These are phyloP conservation scores for Argopecten irradians DNA, from an alignment of 1,140 invertebrate genomes.

Conservation along the genomic window DNA sequence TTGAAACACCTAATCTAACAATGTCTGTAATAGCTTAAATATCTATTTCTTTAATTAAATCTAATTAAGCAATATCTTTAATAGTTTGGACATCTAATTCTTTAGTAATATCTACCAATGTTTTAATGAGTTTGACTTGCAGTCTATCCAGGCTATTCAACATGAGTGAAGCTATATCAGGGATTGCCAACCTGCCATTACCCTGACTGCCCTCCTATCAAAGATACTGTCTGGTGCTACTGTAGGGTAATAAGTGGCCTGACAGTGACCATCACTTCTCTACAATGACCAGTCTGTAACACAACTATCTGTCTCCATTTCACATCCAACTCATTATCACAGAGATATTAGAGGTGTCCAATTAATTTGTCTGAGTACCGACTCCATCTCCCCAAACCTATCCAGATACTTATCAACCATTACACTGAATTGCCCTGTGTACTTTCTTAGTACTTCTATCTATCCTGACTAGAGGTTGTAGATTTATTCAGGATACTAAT, in stretches of 20 bases:
- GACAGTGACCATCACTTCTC: not conserved
- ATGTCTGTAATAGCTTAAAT: not conserved
- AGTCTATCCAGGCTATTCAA: no score
- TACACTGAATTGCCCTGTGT: not conserved
- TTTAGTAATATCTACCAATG: not conserved
- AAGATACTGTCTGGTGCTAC: not conserved
- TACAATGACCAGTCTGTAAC: not conserved
- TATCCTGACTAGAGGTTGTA: not conserved
- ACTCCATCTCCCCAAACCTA: not conserved
- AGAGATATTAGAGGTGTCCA: not conserved
- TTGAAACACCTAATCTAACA: no score
- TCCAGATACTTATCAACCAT: not conserved
- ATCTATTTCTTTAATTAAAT: not conserved
- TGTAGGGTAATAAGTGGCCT: not conserved
- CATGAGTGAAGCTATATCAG: not conserved
- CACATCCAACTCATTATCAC: not conserved
- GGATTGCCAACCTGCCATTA: not conserved
- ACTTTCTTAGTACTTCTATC: not conserved
- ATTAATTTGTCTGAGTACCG: not conserved
- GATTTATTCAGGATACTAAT: not conserved
- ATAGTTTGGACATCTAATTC: not conserved
- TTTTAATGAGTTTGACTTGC: not conserved
- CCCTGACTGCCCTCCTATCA: not conserved
- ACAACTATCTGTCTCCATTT: not conserved
- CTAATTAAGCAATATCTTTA: not conserved